Conservation (phyloP, 2,797 vertebrate genomes). For the Sebastes miniatus region DNA sequence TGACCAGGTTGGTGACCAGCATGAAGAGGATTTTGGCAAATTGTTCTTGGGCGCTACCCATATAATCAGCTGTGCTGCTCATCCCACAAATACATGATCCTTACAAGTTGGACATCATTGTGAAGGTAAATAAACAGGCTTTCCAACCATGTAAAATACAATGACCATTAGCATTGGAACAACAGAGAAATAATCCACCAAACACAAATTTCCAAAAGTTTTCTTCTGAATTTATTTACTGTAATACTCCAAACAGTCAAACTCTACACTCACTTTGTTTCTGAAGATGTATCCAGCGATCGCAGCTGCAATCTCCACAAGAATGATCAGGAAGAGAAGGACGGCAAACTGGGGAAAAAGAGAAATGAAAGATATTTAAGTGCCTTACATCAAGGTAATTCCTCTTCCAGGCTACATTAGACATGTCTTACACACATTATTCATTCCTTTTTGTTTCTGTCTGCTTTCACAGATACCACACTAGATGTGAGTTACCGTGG, state of each 20-base stretch:
- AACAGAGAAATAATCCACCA: no score
- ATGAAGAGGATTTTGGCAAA: no score
- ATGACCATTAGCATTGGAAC: no score
- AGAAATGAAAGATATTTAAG: neutral
- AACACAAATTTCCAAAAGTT: no score
- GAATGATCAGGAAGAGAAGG: slow-evolving; percentile 84
- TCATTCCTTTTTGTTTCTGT: neutral
- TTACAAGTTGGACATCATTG: no score
- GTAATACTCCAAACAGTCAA: neutral
- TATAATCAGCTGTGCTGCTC: no score
- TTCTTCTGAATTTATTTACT: neutral
- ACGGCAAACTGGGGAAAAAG: slow-evolving; percentile 80
- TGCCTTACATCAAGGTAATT: neutral
- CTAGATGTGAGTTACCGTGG: slow-evolving; percentile 78
- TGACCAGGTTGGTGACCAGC: no score
- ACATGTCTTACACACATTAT: neutral
- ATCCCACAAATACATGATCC: no score
- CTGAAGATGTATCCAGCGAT: slow-evolving; percentile 87
- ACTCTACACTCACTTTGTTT: slow-evolving; percentile 78
- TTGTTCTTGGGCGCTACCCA: no score
- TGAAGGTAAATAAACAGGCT: no score
- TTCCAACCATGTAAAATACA: no score
- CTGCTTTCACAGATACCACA: neutral
- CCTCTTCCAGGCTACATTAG: neutral
- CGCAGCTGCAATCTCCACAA: slow-evolving; percentile 86